phyloP scores from a whole-genome alignment of 2,888 invertebrate species.

The Prosapia bicincta region DNA sequence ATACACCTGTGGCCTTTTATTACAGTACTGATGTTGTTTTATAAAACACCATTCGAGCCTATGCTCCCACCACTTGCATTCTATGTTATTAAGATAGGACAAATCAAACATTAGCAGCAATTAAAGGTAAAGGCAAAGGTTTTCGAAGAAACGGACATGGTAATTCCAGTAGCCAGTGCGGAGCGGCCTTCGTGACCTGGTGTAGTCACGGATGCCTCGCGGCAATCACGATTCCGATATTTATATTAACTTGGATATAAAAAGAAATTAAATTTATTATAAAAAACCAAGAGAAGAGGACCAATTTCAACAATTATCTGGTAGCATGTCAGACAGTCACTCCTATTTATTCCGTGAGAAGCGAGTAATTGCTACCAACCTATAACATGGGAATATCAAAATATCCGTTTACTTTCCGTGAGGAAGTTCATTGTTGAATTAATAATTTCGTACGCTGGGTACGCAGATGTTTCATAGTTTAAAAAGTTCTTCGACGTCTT shows the following conservation, averaged over 20 bases:
- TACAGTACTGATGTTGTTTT: too few species aligned
- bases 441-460: not conserved
- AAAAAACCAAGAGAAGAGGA: constrained; percentile 10
- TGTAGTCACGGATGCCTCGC: not conserved
- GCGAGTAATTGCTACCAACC: not conserved
- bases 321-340: not conserved
- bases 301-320: constrained; percentile 3
- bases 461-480: too few species aligned
- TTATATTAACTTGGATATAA: constrained; percentile 26
- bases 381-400: not conserved
- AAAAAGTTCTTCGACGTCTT: too few species aligned
- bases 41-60: too few species aligned
- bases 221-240: constrained; percentile 16
- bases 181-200: constrained; percentile 41
- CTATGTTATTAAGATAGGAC: not conserved
- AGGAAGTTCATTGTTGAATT: not conserved
- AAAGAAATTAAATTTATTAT: constrained; percentile 26
- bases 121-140: not conserved
- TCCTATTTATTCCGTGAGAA: not conserved
- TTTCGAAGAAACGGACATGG: not conserved
- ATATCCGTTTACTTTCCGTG: not conserved
- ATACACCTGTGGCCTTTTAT: too few species aligned
- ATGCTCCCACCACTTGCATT: too few species aligned
- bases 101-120: not conserved
- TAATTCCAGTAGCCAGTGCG: constrained; percentile 7